These are phyloP conservation scores for Drosophila eohydei DNA, from an alignment of 2,888 invertebrate genomes.

Conservation along the genomic window DNA sequence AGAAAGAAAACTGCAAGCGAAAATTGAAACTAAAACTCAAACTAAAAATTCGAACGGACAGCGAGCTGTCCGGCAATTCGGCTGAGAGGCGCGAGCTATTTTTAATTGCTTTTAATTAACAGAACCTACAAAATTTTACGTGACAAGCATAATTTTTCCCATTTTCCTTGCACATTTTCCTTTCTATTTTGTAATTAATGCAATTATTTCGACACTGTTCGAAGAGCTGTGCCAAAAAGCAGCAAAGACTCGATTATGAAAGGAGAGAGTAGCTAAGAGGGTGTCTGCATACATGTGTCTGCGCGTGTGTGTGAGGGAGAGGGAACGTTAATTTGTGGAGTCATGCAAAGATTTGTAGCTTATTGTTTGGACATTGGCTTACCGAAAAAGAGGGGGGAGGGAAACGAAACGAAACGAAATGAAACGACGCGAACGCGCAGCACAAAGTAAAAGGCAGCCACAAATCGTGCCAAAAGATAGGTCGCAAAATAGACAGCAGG, in stretches of 20 bases:
- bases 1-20: constrained; percentile 3
- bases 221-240: constrained; percentile 18
- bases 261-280: not conserved
- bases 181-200: constrained; percentile 26
- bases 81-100: constrained; percentile 60
- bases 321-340: constrained; percentile 16
- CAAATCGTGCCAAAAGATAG: constrained; percentile 57
- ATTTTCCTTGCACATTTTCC: constrained; percentile 29
- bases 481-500: constrained; percentile 22
- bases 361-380: constrained; percentile 40
- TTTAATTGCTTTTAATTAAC: constrained; percentile 80
- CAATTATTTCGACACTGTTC: constrained; percentile 34
- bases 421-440: constrained; percentile 18
- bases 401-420: constrained; percentile 4
- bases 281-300: not conserved
- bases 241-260: constrained; percentile 5
- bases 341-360: constrained; percentile 44
- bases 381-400: constrained; percentile 13
- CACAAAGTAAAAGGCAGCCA: constrained; percentile 56
- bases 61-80: constrained; percentile 55
- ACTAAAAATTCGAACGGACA: constrained; percentile 35
- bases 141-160: constrained; percentile 67
- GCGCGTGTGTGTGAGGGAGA: not conserved
- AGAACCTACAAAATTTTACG: constrained; percentile 57
- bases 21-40: constrained; percentile 28